Base-by-base conservation (phyloP, 2,113 vertebrate species). In the Brachyhypopomus occidentalis region DNA sequence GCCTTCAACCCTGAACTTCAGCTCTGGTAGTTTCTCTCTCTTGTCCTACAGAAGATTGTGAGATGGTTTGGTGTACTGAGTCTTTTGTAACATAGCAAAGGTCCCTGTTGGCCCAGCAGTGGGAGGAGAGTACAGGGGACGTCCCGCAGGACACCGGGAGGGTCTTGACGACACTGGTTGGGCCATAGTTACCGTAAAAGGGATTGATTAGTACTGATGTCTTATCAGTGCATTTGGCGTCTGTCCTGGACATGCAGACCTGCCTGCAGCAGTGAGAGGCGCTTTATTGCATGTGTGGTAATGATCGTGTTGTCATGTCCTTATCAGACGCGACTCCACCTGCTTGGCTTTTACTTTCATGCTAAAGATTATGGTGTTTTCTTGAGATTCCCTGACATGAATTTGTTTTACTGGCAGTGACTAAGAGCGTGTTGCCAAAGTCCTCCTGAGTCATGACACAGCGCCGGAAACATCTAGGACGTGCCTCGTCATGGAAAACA, bases 321-420 rank as follows among this genome's bases (percentile, higher is more conserved):
- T 81, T 81, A 81, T 81, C 79, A 75, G n/a, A 16, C 38, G 38
- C 9, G 11, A 52, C 36, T n/a, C 7, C 27, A 56, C n/a, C 1
- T 20, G 19, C 67, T 48, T 72, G 16, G 71, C 56, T 48, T 9
- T 48, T 25, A 41, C 62, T 22, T 16, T 4, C 41, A 17, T 8
- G 22, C 67, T 6, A 70, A 58, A 27, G 20, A 56, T 34, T 66
- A 20, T 38, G 23, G 22, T 12, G 12, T 41, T 41, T 75, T 27
- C 22, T 63, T 4, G 30, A 19, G 3, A 36, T 11, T 22, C 25
- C 20, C 0, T 58, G 72, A 74, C 27, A n/a, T 73, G 25, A 48
- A 62, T 62, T 41, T 22, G 2, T 64, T 17, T 45, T 45, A 19
- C 4, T 48, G 74, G 1, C 22, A 30, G 8, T 52, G 20, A 17